Evolutionary conservation across 2,113 vertebrate genomes (phyloP).

Genomic region (Empidonax alnorum): DNA sequence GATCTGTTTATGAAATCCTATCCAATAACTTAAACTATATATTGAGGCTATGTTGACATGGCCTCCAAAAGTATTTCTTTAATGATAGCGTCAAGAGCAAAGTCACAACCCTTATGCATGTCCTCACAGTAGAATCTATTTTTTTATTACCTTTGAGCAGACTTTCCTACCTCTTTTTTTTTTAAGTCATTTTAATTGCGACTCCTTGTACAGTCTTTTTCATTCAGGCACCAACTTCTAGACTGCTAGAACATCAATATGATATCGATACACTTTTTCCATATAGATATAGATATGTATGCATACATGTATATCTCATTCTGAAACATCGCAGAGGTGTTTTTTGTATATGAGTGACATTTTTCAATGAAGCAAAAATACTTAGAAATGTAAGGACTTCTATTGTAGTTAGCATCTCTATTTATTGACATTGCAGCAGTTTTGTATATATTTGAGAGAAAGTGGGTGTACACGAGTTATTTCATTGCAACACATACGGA

Average conservation of each 20-base stretch:
- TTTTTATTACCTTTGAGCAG: neutral
- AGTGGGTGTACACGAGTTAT: neutral
- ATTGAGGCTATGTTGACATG: fast-evolving
- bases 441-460: neutral
- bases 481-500: neutral
- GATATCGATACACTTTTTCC: neutral
- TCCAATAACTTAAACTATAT: neutral
- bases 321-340: neutral
- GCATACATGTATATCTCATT: neutral
- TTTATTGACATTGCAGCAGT: neutral
- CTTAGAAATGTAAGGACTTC: neutral
- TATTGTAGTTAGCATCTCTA: neutral
- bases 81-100: neutral
- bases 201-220: neutral
- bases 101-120: neutral
- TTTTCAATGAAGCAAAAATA: neutral
- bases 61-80: neutral
- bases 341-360: neutral
- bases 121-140: neutral
- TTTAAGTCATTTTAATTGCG: neutral
- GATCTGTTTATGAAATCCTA: neutral
- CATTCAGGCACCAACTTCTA: neutral
- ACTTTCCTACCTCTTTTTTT: neutral
- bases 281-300: neutral
- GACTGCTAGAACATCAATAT: neutral